Base-by-base conservation (phyloP, 2,797 vertebrate genomes). In the Brachyalestes nurse region DNA sequence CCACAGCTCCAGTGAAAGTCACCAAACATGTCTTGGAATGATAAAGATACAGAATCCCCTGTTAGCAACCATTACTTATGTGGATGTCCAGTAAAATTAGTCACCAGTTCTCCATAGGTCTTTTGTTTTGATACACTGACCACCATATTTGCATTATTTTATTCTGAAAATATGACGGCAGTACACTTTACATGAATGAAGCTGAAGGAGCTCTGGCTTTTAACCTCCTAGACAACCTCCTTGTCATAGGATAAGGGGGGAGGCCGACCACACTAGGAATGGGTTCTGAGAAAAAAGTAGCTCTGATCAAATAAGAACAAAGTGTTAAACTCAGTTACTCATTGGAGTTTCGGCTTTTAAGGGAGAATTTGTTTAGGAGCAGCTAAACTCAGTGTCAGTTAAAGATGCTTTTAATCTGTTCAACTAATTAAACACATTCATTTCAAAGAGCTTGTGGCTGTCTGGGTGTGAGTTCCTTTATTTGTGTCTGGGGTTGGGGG, bases 351-450 rank as follows among this genome's bases (percentile, higher is more conserved):
- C 25, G 19, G 38, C 16, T 13, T 75, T 75, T 75, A 51, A 65
- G 19, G 49, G 64, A 64, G 60, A 53, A 58, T 21, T 9, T 53
- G 61, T 49, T 65, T 53, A 49, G 25, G 64, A 40, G 5, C 1
- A 19, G 28, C 49, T 14, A 19, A 77, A 51, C 6, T 25, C 62
- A 23, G 75, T 6, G 38, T 38, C 38, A 25, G 61, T 40, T 74
- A 70, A 80, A 83, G 23, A 64, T 28, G 47, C 77, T 49, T 78
- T 67, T 45, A 14, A 25, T 2, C 23, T 58, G 57, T 58, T 71
- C 34, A 79, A 70, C 65, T 60, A 67, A 82, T 79, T 79, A 76
- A 67, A 70, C 6, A 9, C 17, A 75, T 79, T 79, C 1, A 13
- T 60, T 72, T 42, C 6, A 62, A 71, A 53, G 75, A 67, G 67